A percentile compares a stretch with the other conserved stretches of the same genome.
Conservation (phyloP, 2,888 invertebrate species). For the Macrophya annulata region DNA sequence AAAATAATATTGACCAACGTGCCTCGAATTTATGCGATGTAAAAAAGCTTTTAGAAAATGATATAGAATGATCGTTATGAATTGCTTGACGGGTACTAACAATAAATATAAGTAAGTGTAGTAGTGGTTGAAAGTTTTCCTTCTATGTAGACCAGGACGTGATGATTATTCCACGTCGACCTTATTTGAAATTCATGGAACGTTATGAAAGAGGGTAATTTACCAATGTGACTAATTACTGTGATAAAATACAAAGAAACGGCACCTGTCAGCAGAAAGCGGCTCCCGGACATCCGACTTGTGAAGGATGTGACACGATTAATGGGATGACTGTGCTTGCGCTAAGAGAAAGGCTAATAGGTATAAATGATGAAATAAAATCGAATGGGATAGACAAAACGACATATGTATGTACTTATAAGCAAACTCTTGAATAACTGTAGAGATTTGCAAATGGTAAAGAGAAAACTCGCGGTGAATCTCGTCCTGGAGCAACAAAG, state of each 20-base stretch:
- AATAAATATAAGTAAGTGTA: background rate
- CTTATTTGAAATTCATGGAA: slow-evolving; percentile 13
- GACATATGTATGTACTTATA: slow-evolving; percentile 12
- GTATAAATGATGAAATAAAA: background rate
- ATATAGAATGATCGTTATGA: background rate
- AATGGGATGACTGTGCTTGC: slow-evolving; percentile 23
- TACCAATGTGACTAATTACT: slow-evolving; percentile 38
- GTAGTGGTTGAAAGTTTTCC: background rate
- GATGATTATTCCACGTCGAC: slow-evolving; percentile 11
- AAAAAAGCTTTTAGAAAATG: background rate
- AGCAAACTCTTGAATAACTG: background rate
- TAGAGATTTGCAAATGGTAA: slow-evolving; percentile 13
- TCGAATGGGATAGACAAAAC: background rate
- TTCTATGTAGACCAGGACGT: background rate
- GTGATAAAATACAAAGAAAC: slow-evolving; percentile 35
- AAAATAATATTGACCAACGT: background rate
- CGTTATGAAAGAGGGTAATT: slow-evolving; percentile 33
- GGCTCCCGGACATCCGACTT: slow-evolving; percentile 23
- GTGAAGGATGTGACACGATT: slow-evolving; percentile 32
- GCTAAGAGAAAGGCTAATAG: slow-evolving; percentile 5
- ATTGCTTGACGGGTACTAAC: background rate
- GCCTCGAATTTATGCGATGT: background rate
- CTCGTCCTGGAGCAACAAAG: slow-evolving; percentile 26
- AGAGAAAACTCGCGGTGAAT: background rate
- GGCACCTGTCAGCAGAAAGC: slow-evolving; percentile 31